Conservation (phyloP, 2,113 vertebrate genomes). For the Chaetura pelagica region DNA sequence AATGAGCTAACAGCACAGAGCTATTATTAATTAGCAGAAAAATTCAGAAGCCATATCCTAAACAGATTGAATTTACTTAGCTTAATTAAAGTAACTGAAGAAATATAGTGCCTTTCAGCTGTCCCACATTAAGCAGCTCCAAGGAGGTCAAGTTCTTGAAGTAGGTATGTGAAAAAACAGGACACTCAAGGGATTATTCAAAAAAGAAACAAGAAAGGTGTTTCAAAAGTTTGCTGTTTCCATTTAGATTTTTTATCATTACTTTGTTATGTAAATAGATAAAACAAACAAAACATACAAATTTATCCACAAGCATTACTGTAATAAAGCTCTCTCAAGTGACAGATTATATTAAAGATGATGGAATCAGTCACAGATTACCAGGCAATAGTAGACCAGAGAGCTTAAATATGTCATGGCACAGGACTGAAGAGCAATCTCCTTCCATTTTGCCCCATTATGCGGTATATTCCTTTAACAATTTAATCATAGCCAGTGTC, state of each 20-base stretch:
- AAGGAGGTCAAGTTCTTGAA: background rate
- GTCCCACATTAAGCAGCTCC: background rate
- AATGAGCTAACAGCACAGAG: background rate
- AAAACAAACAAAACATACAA: background rate
- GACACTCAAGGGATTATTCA: background rate
- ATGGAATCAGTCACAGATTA: background rate
- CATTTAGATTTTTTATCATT: background rate
- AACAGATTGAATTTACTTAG: background rate
- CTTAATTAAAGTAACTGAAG: background rate
- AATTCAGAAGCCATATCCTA: background rate
- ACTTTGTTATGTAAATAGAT: background rate
- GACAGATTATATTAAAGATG: background rate
- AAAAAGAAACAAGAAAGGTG: background rate
- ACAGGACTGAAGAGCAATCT: background rate
- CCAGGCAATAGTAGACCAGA: background rate
- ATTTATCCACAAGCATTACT: background rate
- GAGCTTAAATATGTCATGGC: background rate
- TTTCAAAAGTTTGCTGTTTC: background rate
- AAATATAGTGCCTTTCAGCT: background rate
- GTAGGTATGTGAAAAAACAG: background rate
- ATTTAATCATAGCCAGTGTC: background rate
- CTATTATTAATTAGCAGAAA: background rate
- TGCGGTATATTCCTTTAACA: background rate
- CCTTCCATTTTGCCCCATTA: background rate
- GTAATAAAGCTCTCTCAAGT: background rate